A percentile compares a stretch with the other conserved stretches of the same genome.
Evolutionary conservation across 2,888 invertebrate genomes (phyloP).

Genomic region (Epinotia bilunana): DNA sequence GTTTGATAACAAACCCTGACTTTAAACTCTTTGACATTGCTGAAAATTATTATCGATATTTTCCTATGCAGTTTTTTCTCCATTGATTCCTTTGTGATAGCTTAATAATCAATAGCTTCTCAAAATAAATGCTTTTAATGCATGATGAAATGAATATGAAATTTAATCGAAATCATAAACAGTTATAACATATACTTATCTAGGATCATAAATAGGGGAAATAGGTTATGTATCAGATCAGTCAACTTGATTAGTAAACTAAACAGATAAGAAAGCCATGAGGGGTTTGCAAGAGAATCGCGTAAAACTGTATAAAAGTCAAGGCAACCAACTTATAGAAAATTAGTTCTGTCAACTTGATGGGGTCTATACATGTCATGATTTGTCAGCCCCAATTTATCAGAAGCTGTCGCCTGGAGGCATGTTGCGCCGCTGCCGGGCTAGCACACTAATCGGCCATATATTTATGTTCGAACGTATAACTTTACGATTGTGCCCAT

Average conservation of each 20-base stretch:
- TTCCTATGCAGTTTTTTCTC: not conserved
- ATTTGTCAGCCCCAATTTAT: no score
- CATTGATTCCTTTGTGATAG: no score
- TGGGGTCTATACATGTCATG: no score
- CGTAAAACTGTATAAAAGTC: not conserved
- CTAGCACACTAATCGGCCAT: no score
- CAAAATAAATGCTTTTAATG: conserved; percentile 14
- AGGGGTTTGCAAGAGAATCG: not conserved
- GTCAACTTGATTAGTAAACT: conserved; percentile 7
- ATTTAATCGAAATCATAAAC: not conserved
- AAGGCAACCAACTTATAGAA: not conserved
- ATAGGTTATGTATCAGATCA: conserved; percentile 32
- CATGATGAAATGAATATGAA: not conserved
- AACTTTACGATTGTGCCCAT: no score
- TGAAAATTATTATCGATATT: not conserved
- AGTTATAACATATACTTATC: no score
- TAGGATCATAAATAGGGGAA: no score
- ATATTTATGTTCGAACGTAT: no score
- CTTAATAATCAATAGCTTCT: not conserved
- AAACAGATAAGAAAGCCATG: conserved; percentile 10
- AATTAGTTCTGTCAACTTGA: not conserved
- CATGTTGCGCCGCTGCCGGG: no score
- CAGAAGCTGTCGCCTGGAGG: no score
- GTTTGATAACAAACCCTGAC: conserved; percentile 79
- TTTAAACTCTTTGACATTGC: conserved; percentile 58